Evolutionary conservation across 2,888 invertebrate species (phyloP).

Genomic region (Parnassius smintheus): DNA sequence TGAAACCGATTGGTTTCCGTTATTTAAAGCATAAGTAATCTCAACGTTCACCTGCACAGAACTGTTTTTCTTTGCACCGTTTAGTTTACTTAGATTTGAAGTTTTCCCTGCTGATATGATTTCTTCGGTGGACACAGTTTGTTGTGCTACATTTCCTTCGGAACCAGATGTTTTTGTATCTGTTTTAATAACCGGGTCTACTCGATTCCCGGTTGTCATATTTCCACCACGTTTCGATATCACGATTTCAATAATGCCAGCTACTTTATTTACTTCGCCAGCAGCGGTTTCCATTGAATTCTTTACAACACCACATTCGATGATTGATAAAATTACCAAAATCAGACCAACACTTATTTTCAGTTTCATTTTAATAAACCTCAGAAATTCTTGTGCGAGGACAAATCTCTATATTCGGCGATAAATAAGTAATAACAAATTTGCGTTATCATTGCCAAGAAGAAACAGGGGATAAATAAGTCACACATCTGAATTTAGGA

Average conservation of each 20-base stretch:
- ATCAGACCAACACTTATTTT: neutral
- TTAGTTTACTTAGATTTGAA: neutral
- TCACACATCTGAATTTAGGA: too few relatives aligned
- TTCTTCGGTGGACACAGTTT: conserved; percentile 7
- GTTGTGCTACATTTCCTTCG: neutral
- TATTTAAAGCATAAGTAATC: conserved; percentile 13
- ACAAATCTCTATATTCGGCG: neutral
- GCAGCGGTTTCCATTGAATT: conserved; percentile 14
- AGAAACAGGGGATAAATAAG: neutral
- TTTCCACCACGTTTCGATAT: neutral
- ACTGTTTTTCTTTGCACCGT: neutral
- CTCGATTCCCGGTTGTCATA: neutral
- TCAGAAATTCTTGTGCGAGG: neutral
- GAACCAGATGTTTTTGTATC: neutral
- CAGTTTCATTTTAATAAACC: conserved; percentile 6
- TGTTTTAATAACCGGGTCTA: conserved; percentile 1
- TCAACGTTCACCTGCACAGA: conserved; percentile 19
- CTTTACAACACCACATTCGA: conserved; percentile 23
- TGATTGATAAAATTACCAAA: conserved; percentile 15
- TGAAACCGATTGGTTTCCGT: conserved; percentile 4
- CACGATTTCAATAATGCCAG: neutral
- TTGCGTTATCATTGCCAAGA: neutral
- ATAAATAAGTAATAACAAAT: neutral
- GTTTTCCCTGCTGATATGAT: conserved; percentile 1
- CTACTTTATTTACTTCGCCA: conserved; percentile 8